Base-by-base conservation (phyloP, 2,888 invertebrate genomes). In the Xylota segnis region DNA sequence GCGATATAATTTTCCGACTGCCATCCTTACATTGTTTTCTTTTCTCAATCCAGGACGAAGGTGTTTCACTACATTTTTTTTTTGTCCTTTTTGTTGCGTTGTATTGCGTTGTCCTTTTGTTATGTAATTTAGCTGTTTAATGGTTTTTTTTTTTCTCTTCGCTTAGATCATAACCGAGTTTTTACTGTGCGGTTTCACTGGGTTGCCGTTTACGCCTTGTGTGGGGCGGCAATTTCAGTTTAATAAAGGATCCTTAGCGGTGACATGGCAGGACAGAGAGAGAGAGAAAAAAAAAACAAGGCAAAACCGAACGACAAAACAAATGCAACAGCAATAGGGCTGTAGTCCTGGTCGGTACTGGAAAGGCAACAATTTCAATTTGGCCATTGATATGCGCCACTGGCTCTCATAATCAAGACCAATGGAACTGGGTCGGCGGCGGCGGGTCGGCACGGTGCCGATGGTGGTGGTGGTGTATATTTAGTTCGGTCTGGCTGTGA, bases 301-400 rank as follows among this genome's bases (percentile, higher is more conserved):
- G 7, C n/a, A 34, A 58, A 18, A 0, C 32, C 18, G 5, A 50
- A 18, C 18, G 34, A 18, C 65, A 34, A 47, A 47, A 52, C 12
- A 47, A 52, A 37, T 32, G 47, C 27, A 63, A 32, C 40, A 6
- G 12, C 16, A n/a, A 34, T 23, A 66, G 27, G 23, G 50, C 47
- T 34, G 12, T 72, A 14, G 9, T n/a, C 37, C 27, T 14, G 52
- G 4, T 29, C n/a, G 10, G 14, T 4, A 37, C 37, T 37, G 37
- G 1, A 23, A 29, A 40, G 61, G 27, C 18, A 14, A 40, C 40
- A 61, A 72, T 72, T 72, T 72, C 61, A 61, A 72, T 72, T 72
- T 72, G 52, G n/a, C 12, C 50, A 72, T 72, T 72, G 61, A 72
- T 72, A 72, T 52, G 61, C 72, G 61, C 72, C 40, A 32, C 40